phyloP scores from a whole-genome alignment of 2,797 vertebrate species.

The Gymnoscopelus braueri region DNA sequence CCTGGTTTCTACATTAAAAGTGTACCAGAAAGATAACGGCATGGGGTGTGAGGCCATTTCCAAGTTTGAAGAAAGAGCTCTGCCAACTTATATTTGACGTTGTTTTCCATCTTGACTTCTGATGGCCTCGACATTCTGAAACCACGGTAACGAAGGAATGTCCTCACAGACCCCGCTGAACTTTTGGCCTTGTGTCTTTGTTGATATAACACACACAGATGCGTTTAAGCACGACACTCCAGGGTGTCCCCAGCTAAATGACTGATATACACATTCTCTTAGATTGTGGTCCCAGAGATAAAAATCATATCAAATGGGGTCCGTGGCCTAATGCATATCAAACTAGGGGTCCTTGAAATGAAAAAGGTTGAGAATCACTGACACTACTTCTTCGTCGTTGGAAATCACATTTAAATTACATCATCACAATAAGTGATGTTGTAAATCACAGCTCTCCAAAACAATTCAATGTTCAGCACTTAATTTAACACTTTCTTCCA shows the following conservation, averaged over 20 bases:
- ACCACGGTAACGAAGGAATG: conserved; percentile 19
- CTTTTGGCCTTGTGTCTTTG: background rate
- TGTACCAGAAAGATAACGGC: background rate
- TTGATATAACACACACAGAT: conserved; percentile 2
- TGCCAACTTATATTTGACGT: background rate
- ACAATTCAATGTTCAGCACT: background rate
- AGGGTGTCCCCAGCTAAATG: too few relatives aligned
- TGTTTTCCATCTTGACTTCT: background rate
- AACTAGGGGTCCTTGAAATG: too few relatives aligned
- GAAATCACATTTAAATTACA: background rate
- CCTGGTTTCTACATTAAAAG: background rate
- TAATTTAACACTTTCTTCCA: background rate
- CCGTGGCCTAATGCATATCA: too few relatives aligned
- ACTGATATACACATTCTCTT: too few relatives aligned
- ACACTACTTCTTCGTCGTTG: background rate
- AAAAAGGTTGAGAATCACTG: background rate
- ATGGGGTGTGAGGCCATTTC: background rate
- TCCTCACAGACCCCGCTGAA: conserved; percentile 14
- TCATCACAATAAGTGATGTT: too few relatives aligned
- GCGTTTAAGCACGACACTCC: too few relatives aligned
- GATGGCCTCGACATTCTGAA: conserved; percentile 23
- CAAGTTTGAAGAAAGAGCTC: background rate
- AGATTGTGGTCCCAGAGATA: too few relatives aligned
- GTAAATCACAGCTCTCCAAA: too few relatives aligned
- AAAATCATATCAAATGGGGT: too few relatives aligned